These are phyloP conservation scores for Psix sp. DNA, from an alignment of 1,140 invertebrate genomes.

Conservation along the genomic window DNA sequence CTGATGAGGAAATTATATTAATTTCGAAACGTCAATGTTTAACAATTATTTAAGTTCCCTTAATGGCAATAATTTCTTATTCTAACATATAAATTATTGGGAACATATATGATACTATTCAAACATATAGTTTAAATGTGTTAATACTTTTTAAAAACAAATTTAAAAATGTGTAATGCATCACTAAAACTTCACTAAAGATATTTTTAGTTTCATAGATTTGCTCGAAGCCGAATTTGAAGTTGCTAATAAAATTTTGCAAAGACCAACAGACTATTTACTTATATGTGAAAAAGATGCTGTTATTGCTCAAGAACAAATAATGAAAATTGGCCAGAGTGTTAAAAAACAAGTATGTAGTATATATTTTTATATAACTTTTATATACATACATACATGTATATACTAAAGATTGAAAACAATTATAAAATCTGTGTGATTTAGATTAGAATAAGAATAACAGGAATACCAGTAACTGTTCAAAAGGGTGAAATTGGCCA, in stretches of 20 bases:
- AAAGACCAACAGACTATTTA: conserved; percentile 78
- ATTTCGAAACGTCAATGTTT: no score
- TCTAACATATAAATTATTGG: no score
- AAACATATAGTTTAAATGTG: no score
- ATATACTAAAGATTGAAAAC: no score
- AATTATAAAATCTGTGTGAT: no score
- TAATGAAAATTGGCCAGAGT: conserved; percentile 74
- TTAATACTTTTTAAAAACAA: no score
- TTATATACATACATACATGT: conserved; percentile 5
- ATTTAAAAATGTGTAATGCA: no score
- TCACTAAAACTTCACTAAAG: not conserved
- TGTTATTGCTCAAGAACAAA: conserved; percentile 79
- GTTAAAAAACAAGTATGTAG: conserved; percentile 81
- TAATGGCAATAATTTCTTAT: no score
- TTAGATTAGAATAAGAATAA: conserved; percentile 68
- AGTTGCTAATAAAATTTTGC: conserved; percentile 79
- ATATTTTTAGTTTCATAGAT: conserved; percentile 79
- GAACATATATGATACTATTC: no score
- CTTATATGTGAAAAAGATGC: conserved; percentile 81
- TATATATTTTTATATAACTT: conserved; percentile 4
- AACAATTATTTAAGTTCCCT: no score
- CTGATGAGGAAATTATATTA: no score
- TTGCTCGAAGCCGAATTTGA: conserved; percentile 80
- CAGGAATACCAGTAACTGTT: conserved; percentile 61
- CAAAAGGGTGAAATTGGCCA: conserved; percentile 75